A percentile compares a stretch with the other conserved stretches of the same genome.
These are phyloP conservation scores for Trachemys scripta DNA, from an alignment of 2,113 vertebrate genomes.

Conservation along the genomic window DNA sequence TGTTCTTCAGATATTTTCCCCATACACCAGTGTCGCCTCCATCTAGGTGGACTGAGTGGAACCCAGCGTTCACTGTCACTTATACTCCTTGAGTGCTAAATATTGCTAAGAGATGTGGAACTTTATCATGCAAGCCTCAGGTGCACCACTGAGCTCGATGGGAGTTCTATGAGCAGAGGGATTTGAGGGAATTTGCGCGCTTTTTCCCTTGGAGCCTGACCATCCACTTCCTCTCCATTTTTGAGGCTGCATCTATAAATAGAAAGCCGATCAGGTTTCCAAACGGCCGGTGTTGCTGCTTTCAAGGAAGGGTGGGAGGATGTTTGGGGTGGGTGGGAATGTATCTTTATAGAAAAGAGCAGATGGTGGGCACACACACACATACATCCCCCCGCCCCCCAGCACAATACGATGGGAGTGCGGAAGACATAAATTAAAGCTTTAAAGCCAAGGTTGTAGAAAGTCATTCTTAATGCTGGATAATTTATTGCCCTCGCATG, in stretches of 20 bases:
- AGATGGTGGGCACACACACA: slow-evolving; percentile 72
- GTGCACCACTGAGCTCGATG: neutral
- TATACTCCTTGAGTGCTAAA: neutral
- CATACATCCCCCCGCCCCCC: slow-evolving; percentile 73
- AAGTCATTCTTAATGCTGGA: slow-evolving; percentile 79
- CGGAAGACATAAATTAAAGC: slow-evolving; percentile 83
- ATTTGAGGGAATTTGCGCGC: neutral
- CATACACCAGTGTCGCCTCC: neutral
- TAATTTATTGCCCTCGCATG: slow-evolving; percentile 78
- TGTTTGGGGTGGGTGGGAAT: slow-evolving; percentile 54
- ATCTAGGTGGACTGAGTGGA: neutral
- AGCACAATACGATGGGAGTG: slow-evolving; percentile 73
- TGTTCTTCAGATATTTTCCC: neutral
- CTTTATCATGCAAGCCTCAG: neutral
- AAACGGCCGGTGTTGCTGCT: slow-evolving; percentile 13
- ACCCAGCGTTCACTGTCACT: neutral
- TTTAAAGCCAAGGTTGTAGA: slow-evolving; percentile 79
- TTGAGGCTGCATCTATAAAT: slow-evolving; percentile 64
- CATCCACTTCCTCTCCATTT: neutral
- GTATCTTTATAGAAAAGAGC: slow-evolving; percentile 77
- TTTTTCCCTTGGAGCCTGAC: slow-evolving; percentile 56
- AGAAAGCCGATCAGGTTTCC: slow-evolving; percentile 44
- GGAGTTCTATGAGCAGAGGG: neutral
- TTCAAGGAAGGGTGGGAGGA: slow-evolving; percentile 59
- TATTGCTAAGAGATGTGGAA: neutral